phyloP scores from a whole-genome alignment of 2,888 invertebrate genomes.

The Anthoptus insignis region DNA sequence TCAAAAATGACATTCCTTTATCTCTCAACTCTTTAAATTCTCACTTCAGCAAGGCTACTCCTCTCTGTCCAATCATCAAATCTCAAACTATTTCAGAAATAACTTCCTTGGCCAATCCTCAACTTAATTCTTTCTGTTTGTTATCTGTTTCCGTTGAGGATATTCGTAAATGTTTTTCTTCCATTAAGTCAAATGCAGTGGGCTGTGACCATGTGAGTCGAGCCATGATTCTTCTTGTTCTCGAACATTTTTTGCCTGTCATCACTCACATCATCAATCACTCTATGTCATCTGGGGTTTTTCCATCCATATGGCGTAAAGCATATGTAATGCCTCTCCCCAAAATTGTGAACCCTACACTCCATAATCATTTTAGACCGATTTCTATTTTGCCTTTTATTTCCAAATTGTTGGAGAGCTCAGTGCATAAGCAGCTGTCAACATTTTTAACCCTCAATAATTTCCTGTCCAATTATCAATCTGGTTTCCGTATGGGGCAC shows the following conservation, averaged over 20 bases:
- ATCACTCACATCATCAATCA: slow-evolving; percentile 11
- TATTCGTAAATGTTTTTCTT: not conserved
- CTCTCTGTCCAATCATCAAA: not conserved
- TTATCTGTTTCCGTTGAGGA: not conserved
- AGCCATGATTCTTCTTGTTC: not conserved
- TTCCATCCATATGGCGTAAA: slow-evolving; percentile 1
- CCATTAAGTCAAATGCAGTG: slow-evolving; percentile 12
- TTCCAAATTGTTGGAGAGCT: not conserved
- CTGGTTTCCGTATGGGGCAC: not conserved
- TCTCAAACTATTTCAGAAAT: slow-evolving; percentile 8
- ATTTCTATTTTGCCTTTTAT: too few species aligned
- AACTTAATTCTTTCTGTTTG: not conserved
- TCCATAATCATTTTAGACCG: not conserved
- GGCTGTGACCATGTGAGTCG: slow-evolving; percentile 15
- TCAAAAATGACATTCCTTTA: not conserved
- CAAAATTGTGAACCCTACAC: not conserved
- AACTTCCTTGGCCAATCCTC: not conserved
- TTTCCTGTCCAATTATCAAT: slow-evolving; percentile 1
- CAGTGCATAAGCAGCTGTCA: not conserved
- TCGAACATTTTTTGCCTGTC: slow-evolving; percentile 6
- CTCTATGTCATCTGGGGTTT: not conserved
- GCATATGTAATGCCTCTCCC: slow-evolving; percentile 9
- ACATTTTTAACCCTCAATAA: too few species aligned
- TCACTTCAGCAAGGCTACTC: not conserved
- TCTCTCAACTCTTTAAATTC: not conserved